These are phyloP conservation scores for Caenorhabditis drosophilae DNA, from an alignment of 2,888 invertebrate species.

Conservation along the genomic window DNA sequence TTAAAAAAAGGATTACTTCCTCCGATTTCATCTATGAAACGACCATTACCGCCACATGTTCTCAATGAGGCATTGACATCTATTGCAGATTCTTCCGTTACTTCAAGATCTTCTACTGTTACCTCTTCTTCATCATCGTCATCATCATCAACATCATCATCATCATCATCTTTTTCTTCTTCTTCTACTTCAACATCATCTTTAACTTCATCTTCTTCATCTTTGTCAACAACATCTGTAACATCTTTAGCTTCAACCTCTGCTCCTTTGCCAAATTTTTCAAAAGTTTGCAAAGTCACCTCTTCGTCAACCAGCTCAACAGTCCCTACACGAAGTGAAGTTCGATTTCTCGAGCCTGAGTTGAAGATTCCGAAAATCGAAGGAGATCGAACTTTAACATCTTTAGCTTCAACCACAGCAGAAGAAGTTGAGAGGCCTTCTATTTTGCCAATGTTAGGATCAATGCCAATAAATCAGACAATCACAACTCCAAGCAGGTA, in stretches of 20 bases:
- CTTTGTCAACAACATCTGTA: background rate
- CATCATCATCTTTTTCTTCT: no score
- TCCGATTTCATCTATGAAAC: slow-evolving; percentile 14
- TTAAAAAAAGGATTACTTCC: slow-evolving; percentile 9
- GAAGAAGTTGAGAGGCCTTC: slow-evolving; percentile 30
- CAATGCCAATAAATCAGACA: slow-evolving; percentile 6
- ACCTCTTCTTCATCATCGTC: background rate
- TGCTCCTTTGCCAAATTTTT: background rate
- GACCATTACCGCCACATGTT: background rate
- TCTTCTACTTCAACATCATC: background rate
- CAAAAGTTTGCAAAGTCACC: no score
- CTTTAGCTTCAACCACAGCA: background rate
- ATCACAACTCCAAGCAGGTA: slow-evolving; percentile 20
- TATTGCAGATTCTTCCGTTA: no score
- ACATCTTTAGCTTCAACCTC: slow-evolving; percentile 4
- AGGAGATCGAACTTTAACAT: slow-evolving; percentile 17
- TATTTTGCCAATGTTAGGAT: slow-evolving; percentile 19
- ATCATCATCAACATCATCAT: background rate
- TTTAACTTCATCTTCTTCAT: background rate
- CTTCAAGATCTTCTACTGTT: background rate
- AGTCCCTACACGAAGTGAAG: no score
- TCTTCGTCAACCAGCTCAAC: no score
- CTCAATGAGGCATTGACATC: no score
- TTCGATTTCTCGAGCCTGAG: background rate
- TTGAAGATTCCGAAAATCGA: background rate